Evolutionary conservation across 2,797 vertebrate genomes (phyloP), one percentile per base, ranked within the genome.

Genomic region (Smutsia temminckii): DNA sequence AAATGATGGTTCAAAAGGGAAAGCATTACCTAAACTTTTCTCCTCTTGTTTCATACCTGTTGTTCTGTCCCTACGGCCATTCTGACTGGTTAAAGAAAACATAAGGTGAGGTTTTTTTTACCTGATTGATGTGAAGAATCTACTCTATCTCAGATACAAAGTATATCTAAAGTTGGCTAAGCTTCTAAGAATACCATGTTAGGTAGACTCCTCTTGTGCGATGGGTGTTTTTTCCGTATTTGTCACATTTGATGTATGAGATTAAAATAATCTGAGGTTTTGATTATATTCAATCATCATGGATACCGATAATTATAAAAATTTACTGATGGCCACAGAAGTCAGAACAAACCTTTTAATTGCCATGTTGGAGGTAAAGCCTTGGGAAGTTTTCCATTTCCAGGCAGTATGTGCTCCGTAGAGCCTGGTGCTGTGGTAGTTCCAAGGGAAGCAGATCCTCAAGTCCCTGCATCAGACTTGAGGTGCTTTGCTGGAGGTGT

Each of bases 1-100:
- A 90, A 89, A 61, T 93, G 84, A 75, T 74, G 66, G n/a, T 69
- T 87, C 51, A 51, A 72, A 85, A 83, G 77, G 77, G 64, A 90
- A 94, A 86, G 42, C 55, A 14, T 92, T 90, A n/a, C n/a, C n/a
- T 74, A n/a, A 63, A 42, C n/a, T 61, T 84, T 37, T 40, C 66
- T 34, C 23, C 64, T 74, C 6, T 68, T 72, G 49, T 69, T 77
- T 80, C 16, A 32, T 68, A 71, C 68, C 27, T 87, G 0, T 85
- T 59, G 61, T 57, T 85, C 49, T 75, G 29, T 66, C 21, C 16
- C 5, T 46, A 9, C 8, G 21, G 71, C 79, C 13, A 34, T 81
- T 93, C 32, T 80, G 37, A 71, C n/a, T 85, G 49, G 40, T 63
- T 74, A 51, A 94, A 93, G 66, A 95, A 79, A 88, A 61, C 34